phyloP scores from a whole-genome alignment of 2,888 invertebrate species.

The Pristionchus mayeri region DNA sequence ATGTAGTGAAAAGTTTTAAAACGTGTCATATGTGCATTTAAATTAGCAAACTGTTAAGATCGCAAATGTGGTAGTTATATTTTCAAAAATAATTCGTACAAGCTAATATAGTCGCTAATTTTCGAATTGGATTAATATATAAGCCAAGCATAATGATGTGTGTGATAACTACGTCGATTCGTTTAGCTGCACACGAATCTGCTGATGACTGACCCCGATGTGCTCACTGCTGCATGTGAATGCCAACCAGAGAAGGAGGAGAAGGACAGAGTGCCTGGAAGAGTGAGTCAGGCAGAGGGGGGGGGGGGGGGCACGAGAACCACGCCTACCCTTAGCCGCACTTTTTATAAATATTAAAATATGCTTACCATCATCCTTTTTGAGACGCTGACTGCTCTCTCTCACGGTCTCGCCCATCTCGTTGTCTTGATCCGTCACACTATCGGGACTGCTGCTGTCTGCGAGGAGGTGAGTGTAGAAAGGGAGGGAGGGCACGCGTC shows the following conservation, averaged over 20 bases:
- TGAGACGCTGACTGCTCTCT: slow-evolving; percentile 80
- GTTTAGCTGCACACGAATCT: slow-evolving; percentile 61
- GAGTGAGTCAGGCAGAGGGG: neutral
- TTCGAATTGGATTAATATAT: too few relatives aligned
- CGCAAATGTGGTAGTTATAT: too few relatives aligned
- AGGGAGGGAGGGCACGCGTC: too few relatives aligned
- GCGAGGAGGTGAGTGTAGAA: slow-evolving; percentile 76
- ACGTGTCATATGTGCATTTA: too few relatives aligned
- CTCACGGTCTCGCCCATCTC: slow-evolving; percentile 89
- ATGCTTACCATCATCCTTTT: too few relatives aligned
- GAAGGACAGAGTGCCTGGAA: slow-evolving; percentile 10
- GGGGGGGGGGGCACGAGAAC: neutral
- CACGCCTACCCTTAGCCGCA: neutral
- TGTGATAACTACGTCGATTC: neutral
- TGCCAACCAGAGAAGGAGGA: slow-evolving; percentile 82
- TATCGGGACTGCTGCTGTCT: slow-evolving; percentile 80
- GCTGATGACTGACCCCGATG: slow-evolving; percentile 52
- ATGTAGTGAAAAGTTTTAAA: too few relatives aligned
- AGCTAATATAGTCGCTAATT: too few relatives aligned
- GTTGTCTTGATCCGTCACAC: slow-evolving; percentile 91
- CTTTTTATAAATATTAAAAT: too few relatives aligned
- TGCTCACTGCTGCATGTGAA: slow-evolving; percentile 83
- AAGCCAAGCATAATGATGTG: too few relatives aligned
- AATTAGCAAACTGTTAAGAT: too few relatives aligned
- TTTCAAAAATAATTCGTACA: too few relatives aligned